These are phyloP conservation scores for Macroramphosus scolopax DNA, from an alignment of 2,797 vertebrate genomes.

Conservation along the genomic window DNA sequence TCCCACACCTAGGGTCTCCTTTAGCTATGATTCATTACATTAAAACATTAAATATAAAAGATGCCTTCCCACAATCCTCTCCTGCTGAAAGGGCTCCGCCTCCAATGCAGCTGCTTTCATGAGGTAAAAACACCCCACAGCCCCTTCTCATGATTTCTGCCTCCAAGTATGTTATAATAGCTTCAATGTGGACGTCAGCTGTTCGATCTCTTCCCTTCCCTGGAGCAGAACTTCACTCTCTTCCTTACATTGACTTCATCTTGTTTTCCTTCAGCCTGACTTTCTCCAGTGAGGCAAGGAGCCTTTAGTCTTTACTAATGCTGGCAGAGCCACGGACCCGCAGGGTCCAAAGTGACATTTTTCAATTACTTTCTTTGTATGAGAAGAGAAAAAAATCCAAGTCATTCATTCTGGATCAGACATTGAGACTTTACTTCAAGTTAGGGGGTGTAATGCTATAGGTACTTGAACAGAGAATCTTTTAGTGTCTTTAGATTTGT, in stretches of 20 bases:
- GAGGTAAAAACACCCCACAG: constrained; percentile 18
- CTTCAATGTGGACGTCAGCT: constrained; percentile 45
- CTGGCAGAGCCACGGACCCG: constrained; percentile 43
- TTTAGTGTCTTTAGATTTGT: too few species aligned
- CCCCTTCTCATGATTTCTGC: constrained; percentile 37
- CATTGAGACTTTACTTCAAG: too few species aligned
- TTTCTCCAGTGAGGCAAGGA: constrained; percentile 49
- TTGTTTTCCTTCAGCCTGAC: constrained; percentile 32
- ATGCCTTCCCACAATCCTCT: constrained; percentile 15
- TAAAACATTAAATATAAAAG: constrained; percentile 59
- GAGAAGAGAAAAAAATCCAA: constrained; percentile 35
- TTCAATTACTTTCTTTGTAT: constrained; percentile 53
- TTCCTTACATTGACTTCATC: constrained; percentile 49
- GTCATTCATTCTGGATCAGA: constrained; percentile 40
- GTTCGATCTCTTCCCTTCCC: constrained; percentile 24
- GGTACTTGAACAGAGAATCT: neutral
- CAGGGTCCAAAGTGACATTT: constrained; percentile 49
- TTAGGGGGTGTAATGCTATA: too few species aligned
- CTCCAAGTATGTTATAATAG: constrained; percentile 42
- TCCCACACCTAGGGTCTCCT: constrained; percentile 44
- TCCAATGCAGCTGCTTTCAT: constrained; percentile 26
- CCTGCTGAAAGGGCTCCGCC: constrained; percentile 28
- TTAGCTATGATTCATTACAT: constrained; percentile 62
- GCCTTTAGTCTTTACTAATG: constrained; percentile 53
- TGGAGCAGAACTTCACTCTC: constrained; percentile 35